Conservation (phyloP, 2,888 invertebrate species). For the Rhagonycha fulva region DNA sequence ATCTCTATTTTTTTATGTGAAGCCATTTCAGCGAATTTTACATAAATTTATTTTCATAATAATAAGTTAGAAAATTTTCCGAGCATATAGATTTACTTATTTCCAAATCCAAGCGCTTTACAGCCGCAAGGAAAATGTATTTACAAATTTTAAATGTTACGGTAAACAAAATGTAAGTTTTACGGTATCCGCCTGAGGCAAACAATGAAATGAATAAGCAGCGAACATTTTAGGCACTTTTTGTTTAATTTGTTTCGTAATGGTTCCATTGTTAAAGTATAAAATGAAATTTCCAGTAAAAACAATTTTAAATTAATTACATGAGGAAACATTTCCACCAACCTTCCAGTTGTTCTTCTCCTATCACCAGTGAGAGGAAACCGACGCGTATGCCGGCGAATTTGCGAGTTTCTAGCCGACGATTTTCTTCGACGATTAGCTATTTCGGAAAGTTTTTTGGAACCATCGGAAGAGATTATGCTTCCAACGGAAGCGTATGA, state of each 20-base stretch:
- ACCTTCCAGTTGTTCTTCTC: constrained; percentile 69
- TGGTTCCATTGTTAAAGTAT: background rate
- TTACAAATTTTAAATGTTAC: background rate
- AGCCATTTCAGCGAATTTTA: background rate
- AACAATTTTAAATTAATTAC: background rate
- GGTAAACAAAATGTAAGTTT: background rate
- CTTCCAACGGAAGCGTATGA: constrained; percentile 51
- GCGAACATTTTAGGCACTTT: background rate
- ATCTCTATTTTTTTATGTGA: too few species aligned
- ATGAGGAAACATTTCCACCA: constrained; percentile 27
- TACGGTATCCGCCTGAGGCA: background rate
- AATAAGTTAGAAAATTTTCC: background rate
- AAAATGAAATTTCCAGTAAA: background rate
- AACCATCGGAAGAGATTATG: constrained; percentile 44
- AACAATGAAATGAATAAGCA: background rate
- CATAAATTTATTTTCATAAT: background rate
- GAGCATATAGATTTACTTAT: background rate
- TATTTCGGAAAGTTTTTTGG: constrained; percentile 49
- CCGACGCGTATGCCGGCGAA: constrained; percentile 58
- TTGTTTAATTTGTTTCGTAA: background rate
- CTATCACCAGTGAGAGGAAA: constrained; percentile 61
- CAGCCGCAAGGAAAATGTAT: background rate
- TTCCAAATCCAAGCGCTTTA: background rate
- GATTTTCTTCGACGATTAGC: constrained; percentile 47
- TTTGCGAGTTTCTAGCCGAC: constrained; percentile 48